Conservation (phyloP, 2,113 vertebrate species). For the Genyomyrus donnyi region DNA sequence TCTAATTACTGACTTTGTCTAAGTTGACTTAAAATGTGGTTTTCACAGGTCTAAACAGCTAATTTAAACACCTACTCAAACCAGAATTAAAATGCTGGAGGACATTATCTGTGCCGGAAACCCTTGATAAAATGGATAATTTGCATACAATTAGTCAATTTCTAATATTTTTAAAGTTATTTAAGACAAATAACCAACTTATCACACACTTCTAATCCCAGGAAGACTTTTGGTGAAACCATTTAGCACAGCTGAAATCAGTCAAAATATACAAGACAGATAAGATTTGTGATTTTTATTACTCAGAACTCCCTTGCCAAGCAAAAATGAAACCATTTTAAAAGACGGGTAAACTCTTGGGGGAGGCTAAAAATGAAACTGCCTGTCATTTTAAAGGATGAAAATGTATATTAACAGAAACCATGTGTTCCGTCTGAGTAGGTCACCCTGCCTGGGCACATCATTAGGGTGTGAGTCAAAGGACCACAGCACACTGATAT, state of each 20-base stretch:
- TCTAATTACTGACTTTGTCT: background rate
- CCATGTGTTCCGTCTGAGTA: background rate
- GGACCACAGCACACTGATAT: background rate
- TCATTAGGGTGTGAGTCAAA: background rate
- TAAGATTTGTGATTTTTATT: background rate
- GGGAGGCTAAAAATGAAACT: background rate
- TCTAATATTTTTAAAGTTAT: background rate
- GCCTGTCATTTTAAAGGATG: background rate
- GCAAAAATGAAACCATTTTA: background rate
- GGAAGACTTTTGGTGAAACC: background rate
- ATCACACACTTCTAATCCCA: background rate
- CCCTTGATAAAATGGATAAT: background rate
- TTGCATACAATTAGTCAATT: background rate
- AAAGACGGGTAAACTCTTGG: background rate
- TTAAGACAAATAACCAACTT: background rate
- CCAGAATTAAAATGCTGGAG: background rate
- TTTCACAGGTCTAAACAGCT: background rate
- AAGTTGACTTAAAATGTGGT: background rate
- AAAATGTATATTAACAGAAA: background rate
- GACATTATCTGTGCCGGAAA: background rate
- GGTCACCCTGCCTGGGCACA: background rate
- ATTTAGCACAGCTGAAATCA: background rate
- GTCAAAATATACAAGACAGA: background rate
- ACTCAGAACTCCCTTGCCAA: background rate
- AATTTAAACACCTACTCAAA: background rate